A percentile compares a stretch with the other conserved stretches of the same genome.
These are phyloP conservation scores for Tetramorium simillimum DNA, from an alignment of 1,140 invertebrate species.

Conservation along the genomic window DNA sequence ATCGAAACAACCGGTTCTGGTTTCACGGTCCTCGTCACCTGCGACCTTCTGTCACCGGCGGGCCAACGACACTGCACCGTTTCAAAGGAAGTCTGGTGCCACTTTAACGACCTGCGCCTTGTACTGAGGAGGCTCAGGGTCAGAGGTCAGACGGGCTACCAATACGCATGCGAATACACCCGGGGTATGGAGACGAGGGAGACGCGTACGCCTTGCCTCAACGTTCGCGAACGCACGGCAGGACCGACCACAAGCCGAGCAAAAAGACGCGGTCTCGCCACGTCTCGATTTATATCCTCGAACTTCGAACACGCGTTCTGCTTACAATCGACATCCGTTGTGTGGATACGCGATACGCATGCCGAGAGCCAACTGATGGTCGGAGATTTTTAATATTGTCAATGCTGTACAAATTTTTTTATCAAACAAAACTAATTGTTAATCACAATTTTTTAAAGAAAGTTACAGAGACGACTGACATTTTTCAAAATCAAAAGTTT, in stretches of 20 bases:
- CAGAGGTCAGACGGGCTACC: slow-evolving; percentile 75
- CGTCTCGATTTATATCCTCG: slow-evolving; percentile 57
- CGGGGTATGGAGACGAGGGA: slow-evolving; percentile 13
- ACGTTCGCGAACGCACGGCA: neutral
- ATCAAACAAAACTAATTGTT: neutral
- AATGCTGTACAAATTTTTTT: neutral
- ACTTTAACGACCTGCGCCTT: slow-evolving; percentile 76
- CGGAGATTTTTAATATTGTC: neutral
- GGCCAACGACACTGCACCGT: slow-evolving; percentile 76
- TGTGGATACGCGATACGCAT: neutral
- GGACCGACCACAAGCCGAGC: neutral
- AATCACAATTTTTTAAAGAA: neutral
- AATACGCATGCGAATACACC: slow-evolving; percentile 66
- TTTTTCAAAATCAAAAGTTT: neutral
- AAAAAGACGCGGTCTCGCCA: slow-evolving; percentile 19
- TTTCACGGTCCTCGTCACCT: slow-evolving; percentile 75
- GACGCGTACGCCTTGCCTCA: slow-evolving; percentile 26
- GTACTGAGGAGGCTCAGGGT: slow-evolving; percentile 75
- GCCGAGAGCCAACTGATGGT: neutral
- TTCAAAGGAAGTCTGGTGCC: slow-evolving; percentile 78
- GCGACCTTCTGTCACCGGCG: slow-evolving; percentile 75
- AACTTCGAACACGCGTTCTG: slow-evolving; percentile 19
- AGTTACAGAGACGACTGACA: neutral
- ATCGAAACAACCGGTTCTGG: slow-evolving; percentile 71
- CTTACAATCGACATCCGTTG: neutral